These are phyloP conservation scores for Albula goreensis DNA, from an alignment of 2,113 vertebrate genomes.

Conservation along the genomic window DNA sequence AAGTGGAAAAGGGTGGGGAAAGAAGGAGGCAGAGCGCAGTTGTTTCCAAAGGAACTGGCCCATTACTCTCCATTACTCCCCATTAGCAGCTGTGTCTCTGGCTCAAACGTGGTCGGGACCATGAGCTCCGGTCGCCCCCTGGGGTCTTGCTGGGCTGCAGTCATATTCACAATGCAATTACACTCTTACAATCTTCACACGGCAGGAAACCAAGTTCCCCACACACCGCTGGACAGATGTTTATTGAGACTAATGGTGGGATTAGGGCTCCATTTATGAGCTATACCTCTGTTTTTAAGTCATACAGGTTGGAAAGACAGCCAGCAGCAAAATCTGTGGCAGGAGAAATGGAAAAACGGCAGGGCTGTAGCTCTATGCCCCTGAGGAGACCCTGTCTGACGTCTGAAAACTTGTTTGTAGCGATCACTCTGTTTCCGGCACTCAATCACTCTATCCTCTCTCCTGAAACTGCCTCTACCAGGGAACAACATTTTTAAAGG, in stretches of 20 bases:
- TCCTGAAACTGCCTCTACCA: neutral
- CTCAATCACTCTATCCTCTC: neutral
- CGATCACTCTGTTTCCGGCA: neutral
- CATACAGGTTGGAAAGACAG: neutral
- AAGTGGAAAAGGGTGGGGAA: neutral
- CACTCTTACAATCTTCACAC: slow-evolving; percentile 29
- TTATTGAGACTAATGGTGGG: slow-evolving; percentile 59
- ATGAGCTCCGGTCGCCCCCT: neutral
- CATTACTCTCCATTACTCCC: slow-evolving; percentile 34
- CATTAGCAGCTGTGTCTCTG: slow-evolving; percentile 12
- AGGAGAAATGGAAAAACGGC: neutral
- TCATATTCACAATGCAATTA: slow-evolving; percentile 38
- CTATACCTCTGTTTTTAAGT: slow-evolving; percentile 18
- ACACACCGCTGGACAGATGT: slow-evolving; percentile 33
- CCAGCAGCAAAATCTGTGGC: neutral
- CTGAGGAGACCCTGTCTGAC: neutral
- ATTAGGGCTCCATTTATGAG: slow-evolving; percentile 37
- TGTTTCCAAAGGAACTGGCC: neutral
- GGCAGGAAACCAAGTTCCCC: slow-evolving; percentile 32
- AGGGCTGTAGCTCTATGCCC: neutral
- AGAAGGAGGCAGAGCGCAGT: neutral
- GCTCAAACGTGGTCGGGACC: neutral
- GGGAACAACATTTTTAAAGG: neutral
- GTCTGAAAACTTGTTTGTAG: neutral
- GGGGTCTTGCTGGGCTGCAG: neutral